phyloP scores from a whole-genome alignment of 2,113 vertebrate genomes.

The Hippocampus abdominalis region DNA sequence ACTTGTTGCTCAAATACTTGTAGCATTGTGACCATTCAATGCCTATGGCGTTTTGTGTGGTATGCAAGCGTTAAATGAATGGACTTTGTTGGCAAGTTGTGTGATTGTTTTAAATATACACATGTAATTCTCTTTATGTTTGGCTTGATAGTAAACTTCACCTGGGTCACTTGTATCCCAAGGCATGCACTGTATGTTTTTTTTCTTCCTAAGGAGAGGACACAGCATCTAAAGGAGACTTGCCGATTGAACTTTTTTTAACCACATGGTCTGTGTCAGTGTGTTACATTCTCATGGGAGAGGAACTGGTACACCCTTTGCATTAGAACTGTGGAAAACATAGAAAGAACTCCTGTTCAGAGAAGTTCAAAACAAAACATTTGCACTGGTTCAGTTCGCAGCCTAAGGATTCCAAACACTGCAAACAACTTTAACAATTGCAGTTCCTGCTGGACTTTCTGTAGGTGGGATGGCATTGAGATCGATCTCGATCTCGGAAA shows the following conservation, averaged over 20 bases:
- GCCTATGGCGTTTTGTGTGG: too few species aligned
- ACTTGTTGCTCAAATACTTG: too few species aligned
- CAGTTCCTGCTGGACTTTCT: conserved; percentile 5
- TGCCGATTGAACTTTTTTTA: not conserved
- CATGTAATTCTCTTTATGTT: too few species aligned
- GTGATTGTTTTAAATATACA: too few species aligned
- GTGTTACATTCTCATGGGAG: not conserved
- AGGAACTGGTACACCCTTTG: conserved; percentile 1
- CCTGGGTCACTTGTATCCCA: too few species aligned
- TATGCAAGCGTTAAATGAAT: too few species aligned
- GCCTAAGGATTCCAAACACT: not conserved
- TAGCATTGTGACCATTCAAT: too few species aligned
- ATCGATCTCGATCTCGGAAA: conserved; percentile 23
- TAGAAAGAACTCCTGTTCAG: not conserved
- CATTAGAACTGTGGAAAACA: not conserved
- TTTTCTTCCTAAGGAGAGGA: not conserved
- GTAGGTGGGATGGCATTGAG: conserved; percentile 29
- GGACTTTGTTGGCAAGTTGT: too few species aligned
- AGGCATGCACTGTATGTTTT: too few species aligned
- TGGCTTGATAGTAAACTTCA: too few species aligned
- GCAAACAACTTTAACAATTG: too few species aligned
- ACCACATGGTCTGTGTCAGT: not conserved
- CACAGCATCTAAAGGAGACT: not conserved
- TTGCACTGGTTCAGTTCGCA: not conserved
- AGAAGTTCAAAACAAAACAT: conserved; percentile 6